Conservation (phyloP, 1,140 invertebrate genomes). For the Plutomurus gul region DNA sequence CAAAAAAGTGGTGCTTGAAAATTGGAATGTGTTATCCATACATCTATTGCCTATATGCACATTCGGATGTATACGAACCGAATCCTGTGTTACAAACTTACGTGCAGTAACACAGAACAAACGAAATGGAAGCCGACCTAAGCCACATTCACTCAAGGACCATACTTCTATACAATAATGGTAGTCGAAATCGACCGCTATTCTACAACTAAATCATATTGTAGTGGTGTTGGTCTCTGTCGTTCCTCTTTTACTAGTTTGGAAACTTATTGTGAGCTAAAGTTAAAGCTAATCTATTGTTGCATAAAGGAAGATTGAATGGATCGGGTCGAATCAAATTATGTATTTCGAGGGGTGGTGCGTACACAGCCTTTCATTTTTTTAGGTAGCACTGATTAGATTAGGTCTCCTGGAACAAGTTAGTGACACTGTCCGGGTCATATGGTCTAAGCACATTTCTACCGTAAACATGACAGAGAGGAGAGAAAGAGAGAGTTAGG, state of each 20-base stretch:
- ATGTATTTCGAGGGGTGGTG: conserved; percentile 29
- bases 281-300: conserved; percentile 33
- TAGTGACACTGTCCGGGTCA: conserved; percentile 3
- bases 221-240: neutral
- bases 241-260: neutral
- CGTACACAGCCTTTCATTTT: neutral
- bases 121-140: no score
- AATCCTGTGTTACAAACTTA: no score
- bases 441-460: no score
- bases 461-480: neutral
- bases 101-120: no score
- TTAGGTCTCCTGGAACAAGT: conserved; percentile 23
- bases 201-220: no score
- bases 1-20: neutral
- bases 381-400: conserved; percentile 38
- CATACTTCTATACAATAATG: no score
- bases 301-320: conserved; percentile 26
- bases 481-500: neutral
- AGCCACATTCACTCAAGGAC: no score
- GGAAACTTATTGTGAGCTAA: neutral
- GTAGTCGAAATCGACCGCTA: no score
- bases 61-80: no score
- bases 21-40: neutral
- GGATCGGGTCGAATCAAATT: conserved; percentile 41
- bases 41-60: no score